Evolutionary conservation across 2,797 vertebrate species (phyloP), one percentile per base, ranked within the genome.

Genomic region (Mormyrus hasselquistii): DNA sequence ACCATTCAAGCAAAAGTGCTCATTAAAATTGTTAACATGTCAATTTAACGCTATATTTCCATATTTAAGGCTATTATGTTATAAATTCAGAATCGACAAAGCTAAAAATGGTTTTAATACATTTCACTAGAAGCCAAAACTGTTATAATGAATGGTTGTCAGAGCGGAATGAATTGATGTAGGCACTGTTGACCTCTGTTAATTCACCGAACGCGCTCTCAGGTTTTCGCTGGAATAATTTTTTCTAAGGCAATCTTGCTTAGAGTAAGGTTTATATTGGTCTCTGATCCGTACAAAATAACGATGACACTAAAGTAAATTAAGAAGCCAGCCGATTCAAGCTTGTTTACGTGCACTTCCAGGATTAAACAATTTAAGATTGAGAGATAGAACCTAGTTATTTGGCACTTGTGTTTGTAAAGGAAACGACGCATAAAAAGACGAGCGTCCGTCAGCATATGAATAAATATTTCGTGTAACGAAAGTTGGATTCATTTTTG

Each of bases 271-370:
- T 12, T 86, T 89, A 34, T 91, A 95, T 95, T 95, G 94, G 95
- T 92, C 88, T 0, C 59, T 50, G 8, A 12, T 95, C 95, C 95
- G 95, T 94, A 95, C 95, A 95, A 95, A 95, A 94, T 94, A 95
- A 94, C 94, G 25, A 53, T 85, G 22, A 29, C 10, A 52, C n/a
- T 50, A 85, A 47, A 29, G 50, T 25, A 53, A 85, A 50, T 25
- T 52, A 22, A 82, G 2, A 47, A 41, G 34, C 69, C 69, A 76
- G 14, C 14, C 12, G 69, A 76, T 14, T 76, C 69, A 82, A n/a
- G 8, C 76, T 41, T 82, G 41, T 82, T 82, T 82, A 41, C 10
- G 19, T 82, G 19, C 19, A 47, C 41, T 47, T 47, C 6, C 16
- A 82, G 41, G 47, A 82, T 82, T 82, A 82, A 47, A 22, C 76